Evolutionary conservation across 2,113 vertebrate species (phyloP), one percentile per base, ranked within the genome.

Genomic region (Thunnus maccoyii): DNA sequence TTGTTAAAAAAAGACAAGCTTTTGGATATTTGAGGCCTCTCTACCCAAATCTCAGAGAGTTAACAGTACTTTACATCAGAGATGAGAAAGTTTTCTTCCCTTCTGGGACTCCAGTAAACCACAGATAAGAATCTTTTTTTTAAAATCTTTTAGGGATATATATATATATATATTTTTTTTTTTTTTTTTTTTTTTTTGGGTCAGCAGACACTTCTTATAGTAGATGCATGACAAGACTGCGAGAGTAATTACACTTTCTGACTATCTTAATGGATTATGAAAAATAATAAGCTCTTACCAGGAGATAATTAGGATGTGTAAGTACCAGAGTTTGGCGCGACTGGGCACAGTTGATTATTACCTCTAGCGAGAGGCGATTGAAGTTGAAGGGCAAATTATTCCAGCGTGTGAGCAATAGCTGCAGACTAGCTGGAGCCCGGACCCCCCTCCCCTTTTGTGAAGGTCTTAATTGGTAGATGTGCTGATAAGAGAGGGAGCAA

Each of bases 401-500:
- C 41, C 50, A 68, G 46, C 20, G 16, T 80, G 46, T 56, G 77
- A 84, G 74, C 50, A 64, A 44, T 52, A 75, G 57, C 5, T 22
- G 55, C 46, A 76, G 41, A 73, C 61, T 70, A 32, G 12, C 41
- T 61, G 56, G 48, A 86, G 67, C 57, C 11, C 1, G 41, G 44
- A 36, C 30, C 22, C 27, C 15, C 1, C 44, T 25, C 22, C 30
- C 15, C 1, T 5, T 86, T 83, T 77, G 71, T 57, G 64, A 84
- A 61, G 68, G 52, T 75, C 61, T 72, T 91, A 90, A 91, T 88
- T 91, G 81, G 88, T 76, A 74, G 83, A 88, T 78, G 63, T 79
- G 20, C 50, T 64, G 81, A 89, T 80, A 85, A 52, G 20, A 4
- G 17, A 74, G 32, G 47, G 41, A 46, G 51, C 58, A 70, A 17